Percentiles rank a stretch among this genome's conserved stretches.
phyloP scores from a whole-genome alignment of 2,888 invertebrate genomes.

The Agrochola litura region DNA sequence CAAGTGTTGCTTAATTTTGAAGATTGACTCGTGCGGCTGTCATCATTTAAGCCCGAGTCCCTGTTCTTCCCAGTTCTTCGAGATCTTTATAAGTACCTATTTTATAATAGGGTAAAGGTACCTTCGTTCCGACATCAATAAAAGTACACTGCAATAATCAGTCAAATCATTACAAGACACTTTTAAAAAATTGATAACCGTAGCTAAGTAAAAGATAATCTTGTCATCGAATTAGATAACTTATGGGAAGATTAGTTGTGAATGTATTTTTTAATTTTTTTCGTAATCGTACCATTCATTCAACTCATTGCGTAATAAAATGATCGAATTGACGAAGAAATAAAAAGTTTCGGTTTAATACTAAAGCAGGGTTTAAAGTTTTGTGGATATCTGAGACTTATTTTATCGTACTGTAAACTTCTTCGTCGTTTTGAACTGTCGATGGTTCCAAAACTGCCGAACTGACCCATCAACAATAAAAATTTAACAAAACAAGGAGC shows the following conservation, averaged over 20 bases:
- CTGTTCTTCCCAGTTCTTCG: background rate
- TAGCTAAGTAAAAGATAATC: conserved; percentile 6
- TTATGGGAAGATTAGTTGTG: background rate
- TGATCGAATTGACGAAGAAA: too few species aligned
- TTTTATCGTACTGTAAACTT: background rate
- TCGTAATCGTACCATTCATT: background rate
- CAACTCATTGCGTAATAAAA: background rate
- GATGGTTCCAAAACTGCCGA: background rate
- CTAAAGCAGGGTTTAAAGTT: background rate
- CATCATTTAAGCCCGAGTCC: background rate
- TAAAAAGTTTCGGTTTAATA: background rate
- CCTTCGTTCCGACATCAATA: too few species aligned
- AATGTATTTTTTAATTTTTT: background rate
- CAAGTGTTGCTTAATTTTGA: background rate
- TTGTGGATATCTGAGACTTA: background rate
- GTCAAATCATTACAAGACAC: background rate
- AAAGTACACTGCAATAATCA: conserved; percentile 1
- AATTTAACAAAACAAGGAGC: conserved; percentile 6
- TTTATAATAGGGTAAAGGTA: background rate
- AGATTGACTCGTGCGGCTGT: background rate
- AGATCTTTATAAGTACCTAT: background rate
- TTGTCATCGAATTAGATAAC: conserved; percentile 23
- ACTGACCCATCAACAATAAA: conserved; percentile 5
- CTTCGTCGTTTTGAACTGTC: background rate
- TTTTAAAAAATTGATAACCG: background rate